phyloP scores from a whole-genome alignment of 2,797 vertebrate genomes.

The Cuculus canorus region DNA sequence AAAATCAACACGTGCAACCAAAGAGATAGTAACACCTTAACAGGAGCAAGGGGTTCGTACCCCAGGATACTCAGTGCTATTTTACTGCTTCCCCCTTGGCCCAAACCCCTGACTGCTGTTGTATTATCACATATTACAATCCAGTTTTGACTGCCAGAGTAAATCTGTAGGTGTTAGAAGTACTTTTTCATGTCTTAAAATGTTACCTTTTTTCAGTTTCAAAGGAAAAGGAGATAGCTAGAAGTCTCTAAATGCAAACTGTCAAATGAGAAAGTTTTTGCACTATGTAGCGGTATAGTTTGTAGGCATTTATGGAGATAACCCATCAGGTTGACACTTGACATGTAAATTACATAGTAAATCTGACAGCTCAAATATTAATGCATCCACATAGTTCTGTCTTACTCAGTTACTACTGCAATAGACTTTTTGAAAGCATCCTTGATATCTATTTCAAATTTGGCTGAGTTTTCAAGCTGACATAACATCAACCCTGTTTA shows the following conservation, averaged over 20 bases:
- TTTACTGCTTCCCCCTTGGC: not conserved
- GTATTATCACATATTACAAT: not conserved
- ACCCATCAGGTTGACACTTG: conserved; percentile 64
- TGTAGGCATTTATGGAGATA: conserved; percentile 60
- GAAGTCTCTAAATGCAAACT: conserved; percentile 28
- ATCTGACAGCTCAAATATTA: conserved; percentile 69
- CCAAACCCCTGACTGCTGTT: not conserved
- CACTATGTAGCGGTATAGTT: conserved; percentile 41
- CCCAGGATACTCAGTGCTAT: no score
- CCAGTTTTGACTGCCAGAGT: not conserved
- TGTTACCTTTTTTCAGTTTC: not conserved
- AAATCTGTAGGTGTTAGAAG: not conserved
- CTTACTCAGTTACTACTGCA: conserved; percentile 48
- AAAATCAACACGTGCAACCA: not conserved
- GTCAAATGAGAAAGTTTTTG: conserved; percentile 63
- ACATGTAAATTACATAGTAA: conserved; percentile 72
- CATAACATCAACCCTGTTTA: not conserved
- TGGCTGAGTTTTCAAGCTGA: conserved; percentile 65
- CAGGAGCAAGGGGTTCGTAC: not conserved
- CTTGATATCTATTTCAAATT: conserved; percentile 69
- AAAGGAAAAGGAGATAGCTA: conserved; percentile 17
- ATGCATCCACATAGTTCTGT: conserved; percentile 20
- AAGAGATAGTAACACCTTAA: not conserved
- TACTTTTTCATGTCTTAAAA: not conserved
- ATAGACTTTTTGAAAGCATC: conserved; percentile 46